A percentile compares a stretch with the other conserved stretches of the same genome.
These are phyloP conservation scores for Bombus ignitus DNA, from an alignment of 1,140 invertebrate genomes.

Conservation along the genomic window DNA sequence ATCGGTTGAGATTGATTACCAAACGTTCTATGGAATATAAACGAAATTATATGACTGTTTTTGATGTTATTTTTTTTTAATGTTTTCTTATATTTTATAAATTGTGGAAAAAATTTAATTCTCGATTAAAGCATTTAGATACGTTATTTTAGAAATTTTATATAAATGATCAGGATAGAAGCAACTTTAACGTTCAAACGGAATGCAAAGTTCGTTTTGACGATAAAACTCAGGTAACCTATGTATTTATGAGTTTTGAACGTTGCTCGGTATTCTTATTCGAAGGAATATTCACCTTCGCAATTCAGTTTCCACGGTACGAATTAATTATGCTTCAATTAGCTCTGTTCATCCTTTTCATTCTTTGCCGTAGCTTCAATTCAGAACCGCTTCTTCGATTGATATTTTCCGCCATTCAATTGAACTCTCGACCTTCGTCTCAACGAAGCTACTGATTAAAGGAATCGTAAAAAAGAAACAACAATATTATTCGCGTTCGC, in stretches of 20 bases:
- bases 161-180: neutral
- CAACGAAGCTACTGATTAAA: neutral
- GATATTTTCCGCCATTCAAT: neutral
- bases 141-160: no score
- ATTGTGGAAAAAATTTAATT: no score
- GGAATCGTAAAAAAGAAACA: neutral
- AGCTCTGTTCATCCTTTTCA: neutral
- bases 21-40: neutral
- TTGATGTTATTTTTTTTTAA: no score
- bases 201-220: neutral
- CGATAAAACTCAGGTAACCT: neutral
- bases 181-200: neutral
- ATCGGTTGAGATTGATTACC: neutral
- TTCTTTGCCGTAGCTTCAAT: neutral
- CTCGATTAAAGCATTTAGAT: no score
- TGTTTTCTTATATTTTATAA: no score
- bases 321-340: neutral
- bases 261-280: neutral
- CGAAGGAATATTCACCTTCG: neutral
- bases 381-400: neutral
- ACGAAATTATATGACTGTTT: no score
- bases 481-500: neutral
- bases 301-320: no score
- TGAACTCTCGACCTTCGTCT: neutral
- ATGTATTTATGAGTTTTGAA: no score